Evolutionary conservation across 2,888 invertebrate genomes (phyloP).

Genomic region (Amblyjoppa fuscipennis): DNA sequence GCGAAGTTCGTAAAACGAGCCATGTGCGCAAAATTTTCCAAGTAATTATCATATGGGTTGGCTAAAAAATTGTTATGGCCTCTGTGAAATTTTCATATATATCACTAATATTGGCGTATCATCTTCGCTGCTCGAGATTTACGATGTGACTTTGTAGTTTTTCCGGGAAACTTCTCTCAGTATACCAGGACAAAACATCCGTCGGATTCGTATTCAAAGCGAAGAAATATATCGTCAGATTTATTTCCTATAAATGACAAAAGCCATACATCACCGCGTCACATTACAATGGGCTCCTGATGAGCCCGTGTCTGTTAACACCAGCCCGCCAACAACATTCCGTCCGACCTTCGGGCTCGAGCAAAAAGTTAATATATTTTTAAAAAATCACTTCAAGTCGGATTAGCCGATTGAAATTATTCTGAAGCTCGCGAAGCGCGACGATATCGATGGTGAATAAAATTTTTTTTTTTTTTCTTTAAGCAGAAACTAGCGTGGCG

Average conservation of each 20-base stretch:
- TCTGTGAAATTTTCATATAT: no score
- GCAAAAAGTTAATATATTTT: not conserved
- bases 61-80: no score
- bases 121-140: no score
- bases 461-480: not conserved
- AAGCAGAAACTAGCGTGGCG: not conserved
- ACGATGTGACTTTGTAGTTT: no score
- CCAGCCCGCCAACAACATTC: not conserved
- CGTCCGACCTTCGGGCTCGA: not conserved
- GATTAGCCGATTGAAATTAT: not conserved
- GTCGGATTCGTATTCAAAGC: not conserved
- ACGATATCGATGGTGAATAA: not conserved
- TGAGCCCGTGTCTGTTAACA: not conserved
- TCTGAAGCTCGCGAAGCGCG: not conserved
- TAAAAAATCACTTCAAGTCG: not conserved
- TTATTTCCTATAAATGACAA: not conserved
- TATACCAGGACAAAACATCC: not conserved
- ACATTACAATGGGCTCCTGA: not conserved
- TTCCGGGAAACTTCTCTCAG: no score
- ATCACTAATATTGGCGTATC: no score
- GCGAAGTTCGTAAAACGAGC: no score
- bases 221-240: not conserved
- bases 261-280: not conserved
- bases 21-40: no score
- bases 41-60: no score